These are phyloP conservation scores for Melieria omissa DNA, from an alignment of 2,888 invertebrate species.

Conservation along the genomic window DNA sequence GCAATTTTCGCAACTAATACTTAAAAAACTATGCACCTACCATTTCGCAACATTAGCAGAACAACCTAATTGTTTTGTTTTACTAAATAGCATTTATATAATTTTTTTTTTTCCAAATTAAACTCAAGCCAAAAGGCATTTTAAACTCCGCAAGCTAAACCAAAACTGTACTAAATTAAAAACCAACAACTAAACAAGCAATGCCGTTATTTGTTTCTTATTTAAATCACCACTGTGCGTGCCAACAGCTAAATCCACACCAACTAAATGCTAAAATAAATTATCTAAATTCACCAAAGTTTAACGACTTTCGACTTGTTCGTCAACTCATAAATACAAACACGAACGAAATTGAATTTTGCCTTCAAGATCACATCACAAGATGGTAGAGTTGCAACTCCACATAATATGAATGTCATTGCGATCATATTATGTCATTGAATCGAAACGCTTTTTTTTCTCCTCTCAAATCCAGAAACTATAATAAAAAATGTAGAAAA, in stretches of 20 bases:
- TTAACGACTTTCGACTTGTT: conserved; percentile 19
- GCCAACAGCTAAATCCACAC: neutral
- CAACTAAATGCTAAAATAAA: conserved; percentile 40
- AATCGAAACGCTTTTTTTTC: neutral
- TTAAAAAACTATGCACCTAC: conserved; percentile 18
- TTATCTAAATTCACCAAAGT: conserved; percentile 7
- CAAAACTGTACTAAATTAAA: conserved; percentile 34
- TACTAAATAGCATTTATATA: neutral
- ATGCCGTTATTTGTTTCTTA: conserved; percentile 5
- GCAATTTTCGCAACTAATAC: too few relatives aligned
- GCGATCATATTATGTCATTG: conserved; percentile 63
- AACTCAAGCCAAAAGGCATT: neutral
- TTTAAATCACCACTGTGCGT: conserved; percentile 25
- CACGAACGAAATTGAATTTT: conserved; percentile 31
- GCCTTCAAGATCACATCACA: conserved; percentile 39
- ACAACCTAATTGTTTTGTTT: conserved; percentile 6
- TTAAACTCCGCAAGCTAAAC: conserved; percentile 35
- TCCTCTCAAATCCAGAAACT: neutral
- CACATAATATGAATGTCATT: conserved; percentile 61
- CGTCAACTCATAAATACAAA: conserved; percentile 10
- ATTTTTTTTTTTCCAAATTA: neutral
- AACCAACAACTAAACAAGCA: conserved; percentile 36
- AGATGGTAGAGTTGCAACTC: conserved; percentile 66
- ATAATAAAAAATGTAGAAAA: neutral
- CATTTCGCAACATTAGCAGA: conserved; percentile 23